phyloP scores from a whole-genome alignment of 2,113 vertebrate species.

The Vicugna pacos region DNA sequence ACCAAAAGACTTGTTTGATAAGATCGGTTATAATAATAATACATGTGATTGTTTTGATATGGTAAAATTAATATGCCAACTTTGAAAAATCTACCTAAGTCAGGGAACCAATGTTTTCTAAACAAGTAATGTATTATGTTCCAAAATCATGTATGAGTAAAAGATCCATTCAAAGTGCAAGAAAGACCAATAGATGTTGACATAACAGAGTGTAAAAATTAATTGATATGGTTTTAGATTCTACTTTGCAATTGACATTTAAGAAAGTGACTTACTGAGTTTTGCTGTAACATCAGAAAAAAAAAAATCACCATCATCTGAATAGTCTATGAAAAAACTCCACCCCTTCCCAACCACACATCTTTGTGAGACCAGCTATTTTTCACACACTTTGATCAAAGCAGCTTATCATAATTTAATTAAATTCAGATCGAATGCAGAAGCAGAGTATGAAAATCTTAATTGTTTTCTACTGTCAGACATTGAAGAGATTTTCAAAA shows the following conservation, averaged over 20 bases:
- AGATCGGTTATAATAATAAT: background rate
- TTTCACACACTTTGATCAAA: slow-evolving; percentile 27
- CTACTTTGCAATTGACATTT: background rate
- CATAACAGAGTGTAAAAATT: background rate
- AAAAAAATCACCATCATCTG: background rate
- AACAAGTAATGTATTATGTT: background rate
- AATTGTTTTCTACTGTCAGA: background rate
- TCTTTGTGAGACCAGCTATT: background rate
- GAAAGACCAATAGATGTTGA: background rate
- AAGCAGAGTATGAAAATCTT: background rate
- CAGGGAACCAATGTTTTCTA: background rate
- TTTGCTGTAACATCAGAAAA: background rate
- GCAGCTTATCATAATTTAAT: background rate
- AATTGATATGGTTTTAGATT: background rate
- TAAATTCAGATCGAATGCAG: background rate
- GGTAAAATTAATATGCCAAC: background rate
- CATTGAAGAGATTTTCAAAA: background rate
- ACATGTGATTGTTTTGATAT: background rate
- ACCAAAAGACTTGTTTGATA: background rate
- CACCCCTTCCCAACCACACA: background rate
- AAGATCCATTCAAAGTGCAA: background rate
- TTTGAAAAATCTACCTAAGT: background rate
- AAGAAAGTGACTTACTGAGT: background rate
- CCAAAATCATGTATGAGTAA: background rate
- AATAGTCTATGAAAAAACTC: background rate